These are phyloP conservation scores for Nomada lathburiana DNA, from an alignment of 2,888 invertebrate species.

Conservation along the genomic window DNA sequence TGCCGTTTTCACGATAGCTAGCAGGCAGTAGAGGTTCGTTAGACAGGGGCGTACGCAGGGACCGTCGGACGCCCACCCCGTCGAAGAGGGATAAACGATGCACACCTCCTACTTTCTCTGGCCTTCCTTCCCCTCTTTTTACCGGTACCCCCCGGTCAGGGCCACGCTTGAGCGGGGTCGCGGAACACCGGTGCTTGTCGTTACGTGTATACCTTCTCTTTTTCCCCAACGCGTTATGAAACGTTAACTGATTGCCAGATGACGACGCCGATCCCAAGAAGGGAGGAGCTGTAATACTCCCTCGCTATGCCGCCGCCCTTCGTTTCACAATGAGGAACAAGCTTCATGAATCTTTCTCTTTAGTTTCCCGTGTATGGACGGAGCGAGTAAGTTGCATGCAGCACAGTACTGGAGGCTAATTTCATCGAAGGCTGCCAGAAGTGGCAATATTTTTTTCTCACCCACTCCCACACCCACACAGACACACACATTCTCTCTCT, in stretches of 20 bases:
- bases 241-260: conserved; percentile 6
- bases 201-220: conserved; percentile 11
- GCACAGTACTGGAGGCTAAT: neutral
- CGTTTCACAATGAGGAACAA: conserved; percentile 39
- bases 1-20: conserved; percentile 28
- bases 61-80: conserved; percentile 79
- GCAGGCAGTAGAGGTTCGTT: conserved; percentile 60
- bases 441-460: neutral
- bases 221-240: neutral
- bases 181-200: conserved; percentile 16
- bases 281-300: conserved; percentile 71
- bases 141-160: conserved; percentile 51
- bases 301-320: conserved; percentile 69
- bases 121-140: conserved; percentile 67
- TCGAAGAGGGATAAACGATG: conserved; percentile 71
- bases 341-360: conserved; percentile 13
- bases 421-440: neutral
- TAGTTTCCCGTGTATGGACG: conserved; percentile 5
- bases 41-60: conserved; percentile 79
- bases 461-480: too few species aligned
- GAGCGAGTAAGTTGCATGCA: neutral
- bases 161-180: conserved; percentile 40
- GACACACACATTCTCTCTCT: neutral
- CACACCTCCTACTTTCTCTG: conserved; percentile 72
- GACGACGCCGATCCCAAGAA: conserved; percentile 37